Evolutionary conservation across 2,113 vertebrate species (phyloP).

Genomic region (Limnothrissa miodon): DNA sequence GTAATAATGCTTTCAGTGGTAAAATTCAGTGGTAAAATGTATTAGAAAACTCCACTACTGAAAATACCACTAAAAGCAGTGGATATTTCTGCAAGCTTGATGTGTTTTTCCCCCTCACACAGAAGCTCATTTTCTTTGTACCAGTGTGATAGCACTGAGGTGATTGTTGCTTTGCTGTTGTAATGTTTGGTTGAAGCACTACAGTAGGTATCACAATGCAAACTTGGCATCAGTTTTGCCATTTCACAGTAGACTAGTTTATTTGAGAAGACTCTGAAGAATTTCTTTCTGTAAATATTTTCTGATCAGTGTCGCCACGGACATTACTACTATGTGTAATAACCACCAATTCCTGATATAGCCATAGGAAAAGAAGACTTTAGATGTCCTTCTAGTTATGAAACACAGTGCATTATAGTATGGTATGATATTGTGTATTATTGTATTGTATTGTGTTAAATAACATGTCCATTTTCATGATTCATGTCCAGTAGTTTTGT

Average conservation of each 20-base stretch:
- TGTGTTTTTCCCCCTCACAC: not conserved
- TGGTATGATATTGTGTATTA: not conserved
- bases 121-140: not conserved
- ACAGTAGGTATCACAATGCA: not conserved
- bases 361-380: not conserved
- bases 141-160: not conserved
- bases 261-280: not conserved
- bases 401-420: not conserved
- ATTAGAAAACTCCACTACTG: no score
- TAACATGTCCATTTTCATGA: not conserved
- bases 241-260: not conserved
- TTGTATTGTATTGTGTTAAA: not conserved
- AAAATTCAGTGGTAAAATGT: not conserved
- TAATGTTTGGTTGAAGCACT: not conserved
- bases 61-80: no score
- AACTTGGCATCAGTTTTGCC: not conserved
- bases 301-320: not conserved
- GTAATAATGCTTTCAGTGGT: no score
- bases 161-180: not conserved
- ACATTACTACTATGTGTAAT: not conserved
- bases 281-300: not conserved
- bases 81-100: not conserved
- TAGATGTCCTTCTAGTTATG: not conserved
- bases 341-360: not conserved
- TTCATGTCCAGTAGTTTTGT: not conserved